Percentiles rank a stretch among this genome's conserved stretches.
These are phyloP conservation scores for Hippotragus niger DNA, from an alignment of 2,113 vertebrate species.

Conservation along the genomic window DNA sequence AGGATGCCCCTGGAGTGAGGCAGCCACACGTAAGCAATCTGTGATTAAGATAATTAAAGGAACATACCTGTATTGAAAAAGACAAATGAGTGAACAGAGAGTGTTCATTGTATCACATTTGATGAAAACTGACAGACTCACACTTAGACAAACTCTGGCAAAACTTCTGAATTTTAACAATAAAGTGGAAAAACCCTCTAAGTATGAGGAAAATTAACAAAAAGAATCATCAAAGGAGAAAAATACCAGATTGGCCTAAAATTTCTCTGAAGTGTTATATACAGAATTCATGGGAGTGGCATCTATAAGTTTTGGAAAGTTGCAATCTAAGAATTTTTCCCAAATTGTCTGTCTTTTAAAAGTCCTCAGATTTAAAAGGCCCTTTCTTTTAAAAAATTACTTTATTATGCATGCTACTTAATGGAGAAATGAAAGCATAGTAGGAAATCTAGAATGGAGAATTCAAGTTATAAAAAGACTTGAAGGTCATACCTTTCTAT, in stretches of 20 bases:
- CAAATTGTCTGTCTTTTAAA: not conserved
- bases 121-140: not conserved
- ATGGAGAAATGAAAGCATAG: not conserved
- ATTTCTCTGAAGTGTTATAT: not conserved
- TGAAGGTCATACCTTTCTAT: not conserved
- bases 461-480: not conserved
- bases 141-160: not conserved
- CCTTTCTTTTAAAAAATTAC: not conserved
- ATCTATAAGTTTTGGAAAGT: not conserved
- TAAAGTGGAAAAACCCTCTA: not conserved
- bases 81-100: not conserved
- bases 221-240: constrained; percentile 28
- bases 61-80: not conserved
- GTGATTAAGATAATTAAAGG: constrained; percentile 11
- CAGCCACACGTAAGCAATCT: not conserved
- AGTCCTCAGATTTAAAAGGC: not conserved
- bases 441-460: constrained; percentile 1
- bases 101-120: not conserved
- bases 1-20: not conserved
- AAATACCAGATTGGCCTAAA: not conserved
- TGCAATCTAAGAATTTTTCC: not conserved
- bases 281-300: not conserved
- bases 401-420: not conserved
- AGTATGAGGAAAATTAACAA: not conserved
- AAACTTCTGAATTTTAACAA: constrained; percentile 8